Evolutionary conservation across 2,113 vertebrate species (phyloP).

Genomic region (Capreolus pygargus): DNA sequence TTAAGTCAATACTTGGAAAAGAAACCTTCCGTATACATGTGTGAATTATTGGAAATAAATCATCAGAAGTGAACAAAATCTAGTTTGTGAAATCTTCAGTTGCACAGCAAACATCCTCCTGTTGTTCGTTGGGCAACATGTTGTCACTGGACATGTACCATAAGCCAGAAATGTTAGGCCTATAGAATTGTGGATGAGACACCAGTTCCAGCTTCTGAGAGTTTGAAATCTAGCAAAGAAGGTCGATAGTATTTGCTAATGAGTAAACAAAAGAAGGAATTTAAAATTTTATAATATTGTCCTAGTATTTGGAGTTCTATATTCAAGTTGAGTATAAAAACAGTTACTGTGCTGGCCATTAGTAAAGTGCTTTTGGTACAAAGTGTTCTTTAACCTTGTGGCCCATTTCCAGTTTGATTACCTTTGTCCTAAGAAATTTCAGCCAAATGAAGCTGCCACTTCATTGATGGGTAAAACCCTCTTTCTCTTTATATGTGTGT

Average conservation of each 20-base stretch:
- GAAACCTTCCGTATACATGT: background rate
- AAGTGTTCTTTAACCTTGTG: background rate
- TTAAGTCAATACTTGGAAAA: constrained; percentile 19
- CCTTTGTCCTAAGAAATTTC: constrained; percentile 4
- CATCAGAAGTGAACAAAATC: background rate
- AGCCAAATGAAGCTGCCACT: background rate
- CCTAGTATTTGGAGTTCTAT: background rate
- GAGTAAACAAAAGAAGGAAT: background rate
- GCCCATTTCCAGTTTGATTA: background rate
- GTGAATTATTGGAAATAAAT: background rate
- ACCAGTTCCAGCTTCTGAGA: background rate
- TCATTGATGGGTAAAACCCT: background rate
- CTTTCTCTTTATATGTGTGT: background rate
- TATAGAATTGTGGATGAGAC: background rate
- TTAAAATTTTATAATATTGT: background rate
- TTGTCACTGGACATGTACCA: background rate
- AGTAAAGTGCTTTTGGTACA: background rate
- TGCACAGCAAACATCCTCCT: background rate
- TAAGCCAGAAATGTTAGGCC: background rate
- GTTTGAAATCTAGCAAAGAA: background rate
- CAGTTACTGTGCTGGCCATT: background rate
- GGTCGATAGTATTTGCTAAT: background rate
- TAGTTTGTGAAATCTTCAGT: background rate
- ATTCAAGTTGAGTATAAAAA: background rate
- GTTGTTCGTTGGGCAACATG: background rate